Percentiles rank a stretch among this genome's conserved stretches.
phyloP scores from a whole-genome alignment of 2,797 vertebrate genomes.

The Lagorchestes hirsutus region DNA sequence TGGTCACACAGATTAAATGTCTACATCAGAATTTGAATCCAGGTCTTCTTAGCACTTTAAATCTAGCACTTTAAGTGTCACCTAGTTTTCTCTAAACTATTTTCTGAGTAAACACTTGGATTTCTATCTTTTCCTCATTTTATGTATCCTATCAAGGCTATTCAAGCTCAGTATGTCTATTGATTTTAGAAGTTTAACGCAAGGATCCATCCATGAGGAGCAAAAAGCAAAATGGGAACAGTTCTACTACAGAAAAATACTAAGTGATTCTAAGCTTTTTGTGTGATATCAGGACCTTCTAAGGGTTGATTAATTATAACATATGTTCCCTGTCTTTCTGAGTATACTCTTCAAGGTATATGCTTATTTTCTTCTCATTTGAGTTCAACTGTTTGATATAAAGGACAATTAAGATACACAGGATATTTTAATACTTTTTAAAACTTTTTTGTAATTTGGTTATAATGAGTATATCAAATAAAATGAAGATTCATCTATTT shows the following conservation, averaged over 20 bases:
- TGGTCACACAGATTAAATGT: too few species aligned
- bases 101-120: not conserved
- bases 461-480: conserved; percentile 1
- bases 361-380: conserved; percentile 35
- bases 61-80: not conserved
- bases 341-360: not conserved
- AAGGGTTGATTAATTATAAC: conserved; percentile 19
- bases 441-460: not conserved
- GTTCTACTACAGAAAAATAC: not conserved
- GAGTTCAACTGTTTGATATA: not conserved
- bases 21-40: not conserved
- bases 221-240: not conserved
- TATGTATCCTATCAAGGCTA: not conserved
- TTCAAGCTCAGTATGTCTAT: not conserved
- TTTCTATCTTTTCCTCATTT: not conserved
- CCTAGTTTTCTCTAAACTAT: not conserved
- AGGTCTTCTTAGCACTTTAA: not conserved
- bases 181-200: conserved; percentile 13
- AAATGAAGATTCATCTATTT: not conserved
- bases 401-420: not conserved
- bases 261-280: not conserved
- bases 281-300: not conserved
- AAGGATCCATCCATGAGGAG: conserved; percentile 1
- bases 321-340: not conserved
- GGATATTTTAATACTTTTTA: not conserved